Evolutionary conservation across 2,113 vertebrate species (phyloP), one percentile per base, ranked within the genome.

Genomic region (Polypterus bichir): DNA sequence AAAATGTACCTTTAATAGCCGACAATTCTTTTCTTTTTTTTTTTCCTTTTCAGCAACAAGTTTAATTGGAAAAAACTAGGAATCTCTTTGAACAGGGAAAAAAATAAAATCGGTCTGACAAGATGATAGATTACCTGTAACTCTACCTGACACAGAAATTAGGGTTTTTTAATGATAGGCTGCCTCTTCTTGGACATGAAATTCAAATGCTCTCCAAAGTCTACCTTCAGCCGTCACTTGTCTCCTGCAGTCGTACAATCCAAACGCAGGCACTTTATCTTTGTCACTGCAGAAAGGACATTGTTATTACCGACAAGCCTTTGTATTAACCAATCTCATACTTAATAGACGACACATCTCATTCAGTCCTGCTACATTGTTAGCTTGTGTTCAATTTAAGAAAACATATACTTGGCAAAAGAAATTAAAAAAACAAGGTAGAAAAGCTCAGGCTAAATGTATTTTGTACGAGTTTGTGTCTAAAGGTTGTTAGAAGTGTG

Each of bases 281-380:
- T 88, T 92, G 91, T 94, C 91, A 94, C 79, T 70, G 72, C 74
- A 82, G 87, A 90, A 88, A 90, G 89, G 91, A 94, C 89, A 92
- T 93, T 92, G 92, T 93, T 94, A 92, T 94, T 92, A 92, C 88
- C 86, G 88, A 91, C 89, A 91, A 88, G 88, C 86, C 86, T 91
- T 88, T 92, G 89, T 88, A 91, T 93, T 91, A 92, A 88, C 90
- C 90, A 89, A 86, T 92, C 88, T 89, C 82, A 86, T 90, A 90
- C 87, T 87, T 86, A 86, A 88, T 88, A 88, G 87, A 87, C 88
- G 89, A 90, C 83, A 91, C 91, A 92, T 93, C 89, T 88, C 85
- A 80, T 88, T 89, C 89, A 84, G 82, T 86, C 85, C 82, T 83
- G 83, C 87, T 83, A 77, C 77, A 80, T 81, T 80, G 81, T 81